phyloP scores from a whole-genome alignment of 2,888 invertebrate species.

The Tupiocoris notatus region DNA sequence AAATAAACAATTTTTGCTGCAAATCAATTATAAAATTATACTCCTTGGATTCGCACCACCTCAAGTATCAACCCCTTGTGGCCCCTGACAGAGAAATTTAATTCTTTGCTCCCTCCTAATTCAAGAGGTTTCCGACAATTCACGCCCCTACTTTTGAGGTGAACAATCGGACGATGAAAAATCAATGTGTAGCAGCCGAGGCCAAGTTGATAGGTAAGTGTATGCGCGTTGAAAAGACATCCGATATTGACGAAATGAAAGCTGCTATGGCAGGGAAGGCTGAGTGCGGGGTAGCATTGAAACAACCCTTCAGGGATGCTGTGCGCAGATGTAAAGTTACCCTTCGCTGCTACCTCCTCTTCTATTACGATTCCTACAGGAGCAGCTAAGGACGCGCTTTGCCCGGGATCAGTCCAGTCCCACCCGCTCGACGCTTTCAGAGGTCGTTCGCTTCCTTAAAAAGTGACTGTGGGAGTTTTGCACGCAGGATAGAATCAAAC shows the following conservation, averaged over 20 bases:
- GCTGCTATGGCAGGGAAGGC: not conserved
- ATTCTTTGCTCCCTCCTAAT: too few relatives aligned
- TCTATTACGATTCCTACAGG: not conserved
- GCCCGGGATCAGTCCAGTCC: not conserved
- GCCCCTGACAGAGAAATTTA: too few relatives aligned
- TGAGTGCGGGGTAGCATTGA: too few relatives aligned
- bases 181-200: conserved; percentile 17
- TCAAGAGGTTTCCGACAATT: not conserved
- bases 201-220: conserved; percentile 14
- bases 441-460: not conserved
- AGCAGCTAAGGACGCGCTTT: conserved; percentile 1
- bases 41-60: too few relatives aligned
- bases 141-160: not conserved
- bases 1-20: too few relatives aligned
- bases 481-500: not conserved
- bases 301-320: conserved; percentile 18
- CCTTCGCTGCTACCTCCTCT: not conserved
- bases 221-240: conserved; percentile 38
- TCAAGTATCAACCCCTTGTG: too few relatives aligned
- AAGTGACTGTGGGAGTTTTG: not conserved
- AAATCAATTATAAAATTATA: too few relatives aligned
- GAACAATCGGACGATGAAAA: conserved; percentile 3
- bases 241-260: conserved; percentile 27
- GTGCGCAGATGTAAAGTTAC: conserved; percentile 27
- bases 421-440: not conserved